Percentiles rank a stretch among this genome's conserved stretches.
These are phyloP conservation scores for Sycophaga agraensis DNA, from an alignment of 1,140 invertebrate genomes.

Conservation along the genomic window DNA sequence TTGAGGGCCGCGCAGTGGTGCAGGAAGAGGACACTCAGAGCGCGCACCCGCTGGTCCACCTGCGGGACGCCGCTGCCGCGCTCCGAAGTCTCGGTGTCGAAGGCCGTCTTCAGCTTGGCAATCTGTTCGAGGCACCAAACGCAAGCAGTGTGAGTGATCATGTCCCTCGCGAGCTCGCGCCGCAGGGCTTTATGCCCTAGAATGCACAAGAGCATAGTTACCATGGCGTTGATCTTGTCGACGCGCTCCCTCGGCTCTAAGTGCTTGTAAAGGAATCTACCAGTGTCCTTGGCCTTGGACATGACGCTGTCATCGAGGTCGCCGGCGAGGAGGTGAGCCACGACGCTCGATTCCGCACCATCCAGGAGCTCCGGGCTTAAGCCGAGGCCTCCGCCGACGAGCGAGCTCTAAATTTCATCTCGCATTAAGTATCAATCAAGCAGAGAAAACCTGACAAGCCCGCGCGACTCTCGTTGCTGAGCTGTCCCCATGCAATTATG, in stretches of 20 bases:
- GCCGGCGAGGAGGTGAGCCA: constrained; percentile 59
- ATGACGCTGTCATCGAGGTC: constrained; percentile 74
- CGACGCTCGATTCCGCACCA: constrained; percentile 52
- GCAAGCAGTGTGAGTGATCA: too few species aligned
- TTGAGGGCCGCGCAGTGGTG: constrained; percentile 84
- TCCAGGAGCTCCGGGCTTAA: constrained; percentile 56
- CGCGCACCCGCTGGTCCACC: constrained; percentile 75
- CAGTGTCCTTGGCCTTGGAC: constrained; percentile 76
- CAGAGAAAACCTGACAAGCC: too few species aligned
- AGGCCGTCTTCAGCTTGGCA: constrained; percentile 71
- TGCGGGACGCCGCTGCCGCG: constrained; percentile 63
- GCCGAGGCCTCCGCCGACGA: constrained; percentile 54
- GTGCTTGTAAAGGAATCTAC: constrained; percentile 70
- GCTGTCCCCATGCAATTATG: constrained; percentile 13
- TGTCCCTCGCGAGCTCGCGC: too few species aligned
- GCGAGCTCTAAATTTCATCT: constrained; percentile 51
- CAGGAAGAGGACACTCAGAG: constrained; percentile 78
- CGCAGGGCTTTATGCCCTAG: too few species aligned
- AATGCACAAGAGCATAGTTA: too few species aligned
- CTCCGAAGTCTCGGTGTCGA: constrained; percentile 66
- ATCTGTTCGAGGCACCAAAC: constrained; percentile 58
- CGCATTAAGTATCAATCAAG: background rate
- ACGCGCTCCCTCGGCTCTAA: constrained; percentile 64
- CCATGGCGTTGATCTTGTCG: constrained; percentile 71
- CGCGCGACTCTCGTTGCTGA: background rate